Evolutionary conservation across 1,140 invertebrate genomes (phyloP), one percentile per base, ranked within the genome.

Genomic region (Cherax quadricarinatus): DNA sequence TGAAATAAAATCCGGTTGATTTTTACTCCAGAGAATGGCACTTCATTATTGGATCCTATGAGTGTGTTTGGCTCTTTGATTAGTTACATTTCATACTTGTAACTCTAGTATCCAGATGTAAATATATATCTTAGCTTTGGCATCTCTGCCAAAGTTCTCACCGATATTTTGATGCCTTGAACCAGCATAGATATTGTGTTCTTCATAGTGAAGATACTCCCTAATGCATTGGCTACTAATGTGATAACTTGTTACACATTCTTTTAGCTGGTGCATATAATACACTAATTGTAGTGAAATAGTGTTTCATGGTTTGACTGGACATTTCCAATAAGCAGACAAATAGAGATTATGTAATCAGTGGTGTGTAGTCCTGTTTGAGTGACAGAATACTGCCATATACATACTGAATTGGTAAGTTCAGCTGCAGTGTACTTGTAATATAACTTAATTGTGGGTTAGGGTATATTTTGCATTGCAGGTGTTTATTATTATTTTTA

Each of bases 161-260:
- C n/a, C 30, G 81, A n/a, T 24, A 57, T 60, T 57, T 83, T 53
- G 57, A 83, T 83, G 81, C 81, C n/a, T 53, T 83, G 51, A 60
- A 83, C 57, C 81, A 83, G 81, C 81, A 83, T 83, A 83, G 81
- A 57, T 24, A 83, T 82, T 83, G 51, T 83, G 81, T 83, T 83
- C 81, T 83, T 83, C 81, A 83, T 83, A 83, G 81, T 83, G 81
- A 83, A 83, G 81, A 83, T 83, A 75, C 81, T 83, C 51, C 51
- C 81, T 83, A 48, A 60, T 83, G 81, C 81, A 83, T 83, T 83
- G 81, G 51, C 81, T 83, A 83, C 51, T 83, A n/a, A 60, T 83
- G 81, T 83, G 81, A 83, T 83, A 82, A 51, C 30, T 60, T 75
- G 4, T 75, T 82, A n/a, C 51, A 83, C 51, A 83, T 75, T 75